Conservation (phyloP, 2,113 vertebrate genomes). For the Silurus meridionalis region DNA sequence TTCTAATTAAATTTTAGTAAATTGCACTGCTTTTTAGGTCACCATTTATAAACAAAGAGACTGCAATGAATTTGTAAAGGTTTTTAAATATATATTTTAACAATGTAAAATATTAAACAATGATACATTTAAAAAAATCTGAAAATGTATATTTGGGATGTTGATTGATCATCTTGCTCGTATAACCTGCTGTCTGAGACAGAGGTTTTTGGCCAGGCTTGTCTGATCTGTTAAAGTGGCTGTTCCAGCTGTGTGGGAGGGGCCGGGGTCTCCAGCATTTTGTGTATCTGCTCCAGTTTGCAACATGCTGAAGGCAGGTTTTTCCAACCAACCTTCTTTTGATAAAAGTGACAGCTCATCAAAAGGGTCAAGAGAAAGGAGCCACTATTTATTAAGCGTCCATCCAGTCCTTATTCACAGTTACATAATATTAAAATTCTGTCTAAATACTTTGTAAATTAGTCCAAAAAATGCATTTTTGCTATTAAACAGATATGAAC, state of each 20-base stretch:
- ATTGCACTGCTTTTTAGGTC: neutral
- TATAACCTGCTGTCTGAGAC: neutral
- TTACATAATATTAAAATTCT: neutral
- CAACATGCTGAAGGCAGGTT: neutral
- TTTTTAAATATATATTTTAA: no score
- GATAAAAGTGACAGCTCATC: neutral
- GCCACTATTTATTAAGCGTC: neutral
- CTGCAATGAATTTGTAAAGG: no score
- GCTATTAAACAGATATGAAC: neutral
- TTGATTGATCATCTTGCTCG: slow-evolving; percentile 3
- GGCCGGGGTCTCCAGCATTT: neutral
- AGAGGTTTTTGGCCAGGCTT: slow-evolving; percentile 2
- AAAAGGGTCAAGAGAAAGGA: neutral
- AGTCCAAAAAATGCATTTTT: neutral
- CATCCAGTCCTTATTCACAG: neutral
- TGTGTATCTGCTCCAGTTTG: slow-evolving; percentile 1
- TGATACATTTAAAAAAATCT: no score
- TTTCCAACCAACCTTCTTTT: neutral
- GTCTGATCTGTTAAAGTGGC: neutral
- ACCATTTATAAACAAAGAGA: neutral
- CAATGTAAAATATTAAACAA: neutral
- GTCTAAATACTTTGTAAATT: neutral
- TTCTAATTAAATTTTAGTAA: neutral
- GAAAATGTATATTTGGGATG: neutral
- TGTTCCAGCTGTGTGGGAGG: neutral